These are phyloP conservation scores for Leptopilina boulardi DNA, from an alignment of 1,140 invertebrate species.

Conservation along the genomic window DNA sequence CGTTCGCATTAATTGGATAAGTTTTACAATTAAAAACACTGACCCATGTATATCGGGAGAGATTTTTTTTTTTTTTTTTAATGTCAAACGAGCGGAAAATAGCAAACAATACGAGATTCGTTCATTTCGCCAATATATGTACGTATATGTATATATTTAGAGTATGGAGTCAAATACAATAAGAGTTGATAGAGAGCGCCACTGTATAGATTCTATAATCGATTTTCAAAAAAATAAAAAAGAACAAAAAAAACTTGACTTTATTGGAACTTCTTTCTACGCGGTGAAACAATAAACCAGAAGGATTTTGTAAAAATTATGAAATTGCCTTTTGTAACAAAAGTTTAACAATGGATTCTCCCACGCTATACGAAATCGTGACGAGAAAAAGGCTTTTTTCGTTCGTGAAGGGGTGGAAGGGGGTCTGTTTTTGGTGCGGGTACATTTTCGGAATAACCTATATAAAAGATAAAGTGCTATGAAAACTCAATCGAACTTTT, in stretches of 20 bases:
- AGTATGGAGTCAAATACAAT: neutral
- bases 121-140: neutral
- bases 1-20: conserved; percentile 55
- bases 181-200: neutral
- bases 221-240: neutral
- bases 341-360: conserved; percentile 12
- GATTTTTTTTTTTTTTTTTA: conserved; percentile 24
- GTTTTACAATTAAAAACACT: conserved; percentile 56
- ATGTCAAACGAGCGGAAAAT: conserved; percentile 45
- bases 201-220: neutral
- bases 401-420: neutral
- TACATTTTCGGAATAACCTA: conserved; percentile 22
- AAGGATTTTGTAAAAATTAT: conserved; percentile 1
- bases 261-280: neutral
- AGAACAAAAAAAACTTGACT: neutral
- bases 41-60: conserved; percentile 43
- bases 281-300: conserved; percentile 25
- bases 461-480: conserved; percentile 28
- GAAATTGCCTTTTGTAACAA: conserved; percentile 8
- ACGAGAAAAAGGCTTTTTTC: conserved; percentile 21
- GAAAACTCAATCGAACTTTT: conserved; percentile 29
- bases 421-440: neutral
- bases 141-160: too few species aligned
- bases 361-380: neutral
- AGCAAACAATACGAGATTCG: conserved; percentile 43